Percentiles rank a stretch among this genome's conserved stretches.
These are phyloP conservation scores for Parazoanthus darwini DNA, from an alignment of 92 coral and sea anemone species.

Conservation along the genomic window DNA sequence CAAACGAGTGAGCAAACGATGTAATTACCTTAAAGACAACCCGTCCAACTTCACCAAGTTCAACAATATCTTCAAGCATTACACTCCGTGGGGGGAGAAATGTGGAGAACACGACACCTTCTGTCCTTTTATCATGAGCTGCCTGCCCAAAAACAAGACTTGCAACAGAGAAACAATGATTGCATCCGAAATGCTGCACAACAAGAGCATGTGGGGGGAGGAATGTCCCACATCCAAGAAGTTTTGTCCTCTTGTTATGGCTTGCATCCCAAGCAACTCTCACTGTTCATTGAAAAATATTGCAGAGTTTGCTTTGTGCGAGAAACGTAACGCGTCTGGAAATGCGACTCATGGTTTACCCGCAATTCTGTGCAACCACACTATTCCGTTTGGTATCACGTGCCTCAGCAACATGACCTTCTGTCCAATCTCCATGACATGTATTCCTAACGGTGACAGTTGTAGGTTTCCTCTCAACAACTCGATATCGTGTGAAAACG, in stretches of 20 bases:
- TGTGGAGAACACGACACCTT: constrained; percentile 14
- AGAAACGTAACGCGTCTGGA: constrained; percentile 6
- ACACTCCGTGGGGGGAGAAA: constrained; percentile 37
- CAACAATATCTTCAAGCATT: not conserved
- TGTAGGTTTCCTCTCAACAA: constrained; percentile 18
- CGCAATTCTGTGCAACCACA: constrained; percentile 13
- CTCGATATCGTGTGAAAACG: constrained; percentile 12
- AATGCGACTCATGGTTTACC: not conserved
- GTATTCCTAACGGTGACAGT: constrained; percentile 13
- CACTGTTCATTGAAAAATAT: constrained; percentile 14
- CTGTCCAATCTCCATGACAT: constrained; percentile 19
- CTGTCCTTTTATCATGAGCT: constrained; percentile 27
- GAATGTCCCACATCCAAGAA: constrained; percentile 7
- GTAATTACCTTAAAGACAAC: not conserved
- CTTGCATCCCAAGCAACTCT: not conserved
- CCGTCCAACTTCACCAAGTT: constrained; percentile 17
- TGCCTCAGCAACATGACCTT: constrained; percentile 27
- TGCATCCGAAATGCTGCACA: not conserved
- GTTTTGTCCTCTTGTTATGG: constrained; percentile 38
- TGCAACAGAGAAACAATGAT: constrained; percentile 1
- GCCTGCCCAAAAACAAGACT: constrained; percentile 11
- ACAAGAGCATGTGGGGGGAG: constrained; percentile 20
- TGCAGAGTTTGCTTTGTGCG: constrained; percentile 14
- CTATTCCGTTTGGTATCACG: constrained; percentile 13
- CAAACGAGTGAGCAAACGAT: not conserved